Evolutionary conservation across 2,797 vertebrate species (phyloP).

Genomic region (Myiotriccus ornatus): DNA sequence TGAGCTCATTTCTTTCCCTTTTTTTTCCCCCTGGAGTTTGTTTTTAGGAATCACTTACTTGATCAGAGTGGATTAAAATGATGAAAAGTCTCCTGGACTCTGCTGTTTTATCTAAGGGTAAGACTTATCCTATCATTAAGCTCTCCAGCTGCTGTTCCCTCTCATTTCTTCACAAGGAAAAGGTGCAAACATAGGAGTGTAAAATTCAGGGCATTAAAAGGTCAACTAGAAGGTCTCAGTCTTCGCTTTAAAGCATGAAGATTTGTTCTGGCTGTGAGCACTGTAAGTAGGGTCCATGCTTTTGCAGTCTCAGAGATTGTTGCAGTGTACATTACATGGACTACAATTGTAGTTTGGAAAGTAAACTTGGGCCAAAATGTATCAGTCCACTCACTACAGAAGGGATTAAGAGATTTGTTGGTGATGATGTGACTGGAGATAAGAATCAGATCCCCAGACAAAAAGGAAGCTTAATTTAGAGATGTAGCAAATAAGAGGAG

Average conservation of each 20-base stretch:
- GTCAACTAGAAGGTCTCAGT: neutral
- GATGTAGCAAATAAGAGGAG: neutral
- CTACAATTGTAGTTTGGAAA: neutral
- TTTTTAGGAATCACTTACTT: neutral
- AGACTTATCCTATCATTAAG: neutral
- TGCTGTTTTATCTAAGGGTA: neutral
- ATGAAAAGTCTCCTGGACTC: neutral
- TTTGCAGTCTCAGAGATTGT: neutral
- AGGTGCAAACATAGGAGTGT: neutral
- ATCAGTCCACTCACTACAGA: neutral
- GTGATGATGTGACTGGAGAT: neutral
- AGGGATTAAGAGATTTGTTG: neutral
- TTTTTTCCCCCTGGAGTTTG: accelerated
- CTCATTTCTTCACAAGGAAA: neutral
- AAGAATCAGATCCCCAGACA: neutral
- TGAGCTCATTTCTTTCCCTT: neutral
- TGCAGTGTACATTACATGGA: neutral
- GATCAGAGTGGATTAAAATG: neutral
- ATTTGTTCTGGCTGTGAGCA: neutral
- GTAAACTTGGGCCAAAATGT: neutral
- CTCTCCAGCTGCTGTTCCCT: neutral
- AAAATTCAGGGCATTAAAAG: neutral
- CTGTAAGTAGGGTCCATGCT: neutral
- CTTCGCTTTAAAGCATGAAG: neutral
- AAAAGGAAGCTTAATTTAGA: neutral